Evolutionary conservation across 2,888 invertebrate species (phyloP).

Genomic region (Holacanthella duospinosa): DNA sequence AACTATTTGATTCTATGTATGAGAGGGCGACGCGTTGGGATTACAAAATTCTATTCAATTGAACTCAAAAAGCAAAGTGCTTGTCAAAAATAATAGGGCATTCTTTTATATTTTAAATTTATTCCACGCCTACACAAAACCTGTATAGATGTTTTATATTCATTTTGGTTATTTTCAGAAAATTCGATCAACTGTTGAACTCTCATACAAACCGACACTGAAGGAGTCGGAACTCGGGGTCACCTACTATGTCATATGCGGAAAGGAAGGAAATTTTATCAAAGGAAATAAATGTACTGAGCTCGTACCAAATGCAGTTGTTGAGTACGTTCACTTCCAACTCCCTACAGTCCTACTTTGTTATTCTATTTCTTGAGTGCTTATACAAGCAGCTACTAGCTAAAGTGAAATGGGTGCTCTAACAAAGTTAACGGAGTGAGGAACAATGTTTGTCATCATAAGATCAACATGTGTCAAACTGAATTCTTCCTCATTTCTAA

Average conservation of each 20-base stretch:
- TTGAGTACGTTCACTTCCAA: neutral
- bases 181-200: conserved; percentile 1
- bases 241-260: neutral
- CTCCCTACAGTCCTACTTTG: neutral
- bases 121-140: neutral
- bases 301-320: neutral
- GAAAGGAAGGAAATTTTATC: neutral
- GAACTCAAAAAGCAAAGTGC: too few species aligned
- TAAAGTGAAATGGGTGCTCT: too few species aligned
- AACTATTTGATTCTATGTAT: neutral
- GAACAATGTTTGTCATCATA: neutral
- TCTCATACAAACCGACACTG: neutral
- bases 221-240: neutral
- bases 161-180: too few species aligned
- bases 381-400: too few species aligned
- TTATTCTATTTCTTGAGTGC: neutral
- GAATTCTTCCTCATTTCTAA: too few species aligned
- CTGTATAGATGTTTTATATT: too few species aligned
- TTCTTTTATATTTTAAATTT: too few species aligned
- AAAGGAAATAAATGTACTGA: neutral
- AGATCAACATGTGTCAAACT: neutral
- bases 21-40: too few species aligned
- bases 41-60: too few species aligned
- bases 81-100: too few species aligned
- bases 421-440: too few species aligned